A percentile compares a stretch with the other conserved stretches of the same genome.
Evolutionary conservation across 2,113 vertebrate genomes (phyloP).

Genomic region (Triplophysa dalaica): DNA sequence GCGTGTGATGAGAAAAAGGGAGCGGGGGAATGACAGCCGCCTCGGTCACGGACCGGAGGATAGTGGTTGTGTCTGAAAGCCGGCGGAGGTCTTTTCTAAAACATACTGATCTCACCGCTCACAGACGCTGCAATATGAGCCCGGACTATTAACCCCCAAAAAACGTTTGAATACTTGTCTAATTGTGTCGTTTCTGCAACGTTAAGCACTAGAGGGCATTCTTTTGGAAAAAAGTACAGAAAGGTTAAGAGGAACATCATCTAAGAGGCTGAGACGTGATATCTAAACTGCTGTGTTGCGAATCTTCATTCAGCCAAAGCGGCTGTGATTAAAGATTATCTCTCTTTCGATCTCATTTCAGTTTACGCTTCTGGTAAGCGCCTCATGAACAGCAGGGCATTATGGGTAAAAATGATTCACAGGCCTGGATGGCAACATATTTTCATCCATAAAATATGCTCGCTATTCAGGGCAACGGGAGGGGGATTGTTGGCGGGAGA

Average conservation of each 20-base stretch:
- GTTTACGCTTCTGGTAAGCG: background rate
- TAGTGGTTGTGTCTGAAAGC: background rate
- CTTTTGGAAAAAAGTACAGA: background rate
- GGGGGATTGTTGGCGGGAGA: background rate
- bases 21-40: conserved; percentile 25
- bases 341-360: background rate
- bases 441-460: background rate
- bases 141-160: background rate
- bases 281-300: conserved; percentile 9
- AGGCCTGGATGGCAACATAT: conserved; percentile 4
- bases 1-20: conserved; percentile 19
- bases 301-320: conserved; percentile 1
- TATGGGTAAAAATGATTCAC: background rate
- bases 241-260: conserved; percentile 1
- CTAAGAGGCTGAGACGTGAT: background rate
- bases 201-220: conserved; percentile 20
- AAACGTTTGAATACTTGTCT: background rate
- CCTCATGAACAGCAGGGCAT: background rate
- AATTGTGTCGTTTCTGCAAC: conserved; percentile 21
- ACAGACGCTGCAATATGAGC: background rate
- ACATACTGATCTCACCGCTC: background rate
- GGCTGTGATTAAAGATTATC: conserved; percentile 8
- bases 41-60: conserved; percentile 3
- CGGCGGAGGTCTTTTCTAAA: conserved; percentile 11
- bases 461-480: background rate